Percentiles rank a stretch among this genome's conserved stretches.
Evolutionary conservation across 2,797 vertebrate species (phyloP).

Genomic region (Arnoldichthys spilopterus): DNA sequence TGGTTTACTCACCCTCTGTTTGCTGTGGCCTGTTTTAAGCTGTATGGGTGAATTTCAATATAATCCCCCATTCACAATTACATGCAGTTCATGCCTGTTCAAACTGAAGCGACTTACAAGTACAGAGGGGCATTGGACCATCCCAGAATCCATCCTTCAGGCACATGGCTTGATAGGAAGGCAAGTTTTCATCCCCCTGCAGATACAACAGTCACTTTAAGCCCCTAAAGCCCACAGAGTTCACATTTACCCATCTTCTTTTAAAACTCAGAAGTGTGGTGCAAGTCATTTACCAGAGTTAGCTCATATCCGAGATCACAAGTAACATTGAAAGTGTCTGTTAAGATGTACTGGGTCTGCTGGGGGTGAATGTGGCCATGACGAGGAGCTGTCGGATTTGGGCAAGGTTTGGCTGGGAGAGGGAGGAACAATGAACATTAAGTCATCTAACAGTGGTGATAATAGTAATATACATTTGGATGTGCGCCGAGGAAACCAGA

Average conservation of each 20-base stretch:
- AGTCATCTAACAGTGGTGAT: neutral
- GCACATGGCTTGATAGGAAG: conserved; percentile 64
- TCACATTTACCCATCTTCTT: neutral
- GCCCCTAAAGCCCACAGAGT: conserved; percentile 1
- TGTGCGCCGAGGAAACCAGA: neutral
- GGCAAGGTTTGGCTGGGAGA: conserved; percentile 65
- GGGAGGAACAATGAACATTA: neutral
- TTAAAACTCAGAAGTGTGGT: conserved; percentile 20
- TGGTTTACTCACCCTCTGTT: neutral
- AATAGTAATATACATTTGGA: conserved; percentile 14
- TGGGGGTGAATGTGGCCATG: conserved; percentile 64
- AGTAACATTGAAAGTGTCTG: conserved; percentile 56
- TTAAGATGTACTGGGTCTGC: conserved; percentile 61
- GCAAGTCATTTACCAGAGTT: conserved; percentile 57
- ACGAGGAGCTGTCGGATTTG: conserved; percentile 72
- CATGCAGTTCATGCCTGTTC: conserved; percentile 38
- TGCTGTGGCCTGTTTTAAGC: conserved; percentile 10
- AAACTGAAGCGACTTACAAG: conserved; percentile 61
- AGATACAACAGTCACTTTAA: conserved; percentile 43
- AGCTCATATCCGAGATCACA: conserved; percentile 61
- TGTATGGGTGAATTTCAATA: neutral
- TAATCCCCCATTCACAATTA: conserved; percentile 31
- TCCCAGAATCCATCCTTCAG: conserved; percentile 72
- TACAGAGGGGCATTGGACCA: conserved; percentile 64
- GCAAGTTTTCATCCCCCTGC: conserved; percentile 53